Conservation (phyloP, 2,113 vertebrate genomes). For the Tylochromis polylepis region DNA sequence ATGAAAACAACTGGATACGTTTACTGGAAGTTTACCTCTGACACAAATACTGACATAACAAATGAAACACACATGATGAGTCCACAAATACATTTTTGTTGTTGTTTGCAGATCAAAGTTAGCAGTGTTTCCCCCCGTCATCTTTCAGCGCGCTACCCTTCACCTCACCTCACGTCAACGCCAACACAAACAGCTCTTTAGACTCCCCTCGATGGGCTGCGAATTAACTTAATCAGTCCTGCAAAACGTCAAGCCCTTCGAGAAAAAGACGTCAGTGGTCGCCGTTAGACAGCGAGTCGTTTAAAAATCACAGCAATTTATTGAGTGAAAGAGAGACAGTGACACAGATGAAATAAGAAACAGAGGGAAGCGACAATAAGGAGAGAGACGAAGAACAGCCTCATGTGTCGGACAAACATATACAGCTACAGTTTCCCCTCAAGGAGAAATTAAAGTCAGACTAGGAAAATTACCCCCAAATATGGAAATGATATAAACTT, state of each 20-base stretch:
- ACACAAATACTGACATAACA: not conserved
- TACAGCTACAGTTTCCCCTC: not conserved
- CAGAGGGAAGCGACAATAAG: not conserved
- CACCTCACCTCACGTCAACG: not conserved
- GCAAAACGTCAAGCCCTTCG: constrained; percentile 1
- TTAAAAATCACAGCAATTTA: constrained; percentile 14
- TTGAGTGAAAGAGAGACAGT: not conserved
- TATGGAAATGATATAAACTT: not conserved
- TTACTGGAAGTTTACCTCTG: not conserved
- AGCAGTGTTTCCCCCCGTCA: not conserved
- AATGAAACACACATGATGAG: not conserved
- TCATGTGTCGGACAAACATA: rapidly evolving
- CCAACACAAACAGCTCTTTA: constrained; percentile 47
- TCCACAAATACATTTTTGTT: not conserved
- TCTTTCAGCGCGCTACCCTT: not conserved
- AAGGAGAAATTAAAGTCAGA: not conserved
- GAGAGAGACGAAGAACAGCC: not conserved
- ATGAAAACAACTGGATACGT: not conserved
- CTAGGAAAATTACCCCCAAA: not conserved
- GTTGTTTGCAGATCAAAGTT: not conserved
- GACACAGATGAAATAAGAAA: not conserved
- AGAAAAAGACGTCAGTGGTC: not conserved
- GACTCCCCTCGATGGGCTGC: constrained; percentile 6
- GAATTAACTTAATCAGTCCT: constrained; percentile 35
- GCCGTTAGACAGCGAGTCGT: constrained; percentile 23